These are phyloP conservation scores for Neogale vison DNA, from an alignment of 2,113 vertebrate species.

Conservation along the genomic window DNA sequence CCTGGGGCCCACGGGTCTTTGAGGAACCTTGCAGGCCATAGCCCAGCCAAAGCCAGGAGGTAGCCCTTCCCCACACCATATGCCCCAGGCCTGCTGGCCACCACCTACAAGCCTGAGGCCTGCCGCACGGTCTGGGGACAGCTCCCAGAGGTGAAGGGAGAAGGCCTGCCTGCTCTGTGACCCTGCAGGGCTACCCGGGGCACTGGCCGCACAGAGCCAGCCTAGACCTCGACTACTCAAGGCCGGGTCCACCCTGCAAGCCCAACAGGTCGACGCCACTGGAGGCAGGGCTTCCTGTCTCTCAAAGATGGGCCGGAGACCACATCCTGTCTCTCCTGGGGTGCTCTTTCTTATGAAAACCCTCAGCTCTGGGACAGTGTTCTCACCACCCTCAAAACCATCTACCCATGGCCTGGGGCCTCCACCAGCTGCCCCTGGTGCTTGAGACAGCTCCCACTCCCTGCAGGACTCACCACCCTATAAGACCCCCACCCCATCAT, in stretches of 20 bases:
- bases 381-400: background rate
- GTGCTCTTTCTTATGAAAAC: background rate
- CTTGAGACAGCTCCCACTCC: background rate
- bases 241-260: background rate
- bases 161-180: background rate
- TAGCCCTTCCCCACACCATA: background rate
- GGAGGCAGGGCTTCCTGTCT: background rate
- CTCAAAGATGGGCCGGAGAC: background rate
- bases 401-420: background rate
- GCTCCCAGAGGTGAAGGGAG: background rate
- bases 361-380: background rate
- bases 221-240: too few relatives aligned
- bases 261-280: too few relatives aligned
- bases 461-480: background rate
- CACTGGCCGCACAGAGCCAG: background rate
- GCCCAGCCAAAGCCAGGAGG: background rate
- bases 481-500: background rate
- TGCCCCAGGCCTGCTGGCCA: background rate
- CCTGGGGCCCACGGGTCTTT: background rate
- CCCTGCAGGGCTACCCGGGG: background rate
- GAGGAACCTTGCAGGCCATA: background rate
- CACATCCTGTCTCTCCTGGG: background rate
- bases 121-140: background rate
- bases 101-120: background rate
- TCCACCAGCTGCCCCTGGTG: background rate